Evolutionary conservation across 2,113 vertebrate genomes (phyloP).

Genomic region (Cyprinodon variegatus): DNA sequence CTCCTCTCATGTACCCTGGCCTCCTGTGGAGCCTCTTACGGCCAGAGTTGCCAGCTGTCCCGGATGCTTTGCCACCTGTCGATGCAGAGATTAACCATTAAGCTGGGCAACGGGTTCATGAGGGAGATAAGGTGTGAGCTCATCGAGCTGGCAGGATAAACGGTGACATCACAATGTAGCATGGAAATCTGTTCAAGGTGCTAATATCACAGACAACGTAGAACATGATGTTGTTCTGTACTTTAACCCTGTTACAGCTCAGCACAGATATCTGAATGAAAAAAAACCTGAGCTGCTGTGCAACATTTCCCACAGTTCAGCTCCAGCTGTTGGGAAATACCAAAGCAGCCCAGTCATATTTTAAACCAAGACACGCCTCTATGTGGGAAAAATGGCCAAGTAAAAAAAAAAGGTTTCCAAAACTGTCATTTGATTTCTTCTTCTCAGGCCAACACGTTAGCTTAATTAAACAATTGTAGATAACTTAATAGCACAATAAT

Average conservation of each 20-base stretch:
- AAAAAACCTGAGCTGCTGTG: slow-evolving; percentile 49
- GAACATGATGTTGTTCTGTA: not conserved
- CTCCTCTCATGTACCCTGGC: slow-evolving; percentile 84
- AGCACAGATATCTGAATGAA: slow-evolving; percentile 25
- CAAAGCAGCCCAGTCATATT: slow-evolving; percentile 59
- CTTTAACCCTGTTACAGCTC: not conserved
- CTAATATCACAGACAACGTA: slow-evolving; percentile 11
- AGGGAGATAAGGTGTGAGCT: slow-evolving; percentile 43
- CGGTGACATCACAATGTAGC: slow-evolving; percentile 11
- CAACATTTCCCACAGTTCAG: slow-evolving; percentile 63
- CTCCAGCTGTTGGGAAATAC: slow-evolving; percentile 76
- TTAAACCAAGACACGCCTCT: slow-evolving; percentile 37
- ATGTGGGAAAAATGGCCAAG: slow-evolving; percentile 11
- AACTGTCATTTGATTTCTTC: slow-evolving; percentile 21
- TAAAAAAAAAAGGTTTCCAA: slow-evolving; percentile 11
- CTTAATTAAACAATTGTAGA: not conserved
- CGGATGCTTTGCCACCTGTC: slow-evolving; percentile 63
- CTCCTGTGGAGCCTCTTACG: slow-evolving; percentile 78
- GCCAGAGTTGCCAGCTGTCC: slow-evolving; percentile 38
- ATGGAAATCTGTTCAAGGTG: slow-evolving; percentile 15
- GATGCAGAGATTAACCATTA: slow-evolving; percentile 73
- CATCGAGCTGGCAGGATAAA: slow-evolving; percentile 29
- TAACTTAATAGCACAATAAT: not conserved
- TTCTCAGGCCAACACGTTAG: not conserved
- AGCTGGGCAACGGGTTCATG: slow-evolving; percentile 40